A percentile compares a stretch with the other conserved stretches of the same genome.
phyloP scores from a whole-genome alignment of 1,140 invertebrate species.

The Sweltsa coloradensis region DNA sequence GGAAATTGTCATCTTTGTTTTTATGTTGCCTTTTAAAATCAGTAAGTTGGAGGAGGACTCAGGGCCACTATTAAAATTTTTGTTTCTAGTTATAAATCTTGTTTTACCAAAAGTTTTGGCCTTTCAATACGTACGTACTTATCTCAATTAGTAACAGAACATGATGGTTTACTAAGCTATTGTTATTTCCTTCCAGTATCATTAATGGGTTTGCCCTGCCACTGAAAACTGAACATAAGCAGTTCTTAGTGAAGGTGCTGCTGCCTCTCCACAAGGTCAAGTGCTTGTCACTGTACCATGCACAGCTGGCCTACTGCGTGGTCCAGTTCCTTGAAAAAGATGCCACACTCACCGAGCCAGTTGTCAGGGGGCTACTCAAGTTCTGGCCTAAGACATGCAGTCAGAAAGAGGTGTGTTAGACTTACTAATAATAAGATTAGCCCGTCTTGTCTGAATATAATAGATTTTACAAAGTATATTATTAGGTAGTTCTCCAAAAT shows the following conservation, averaged over 20 bases:
- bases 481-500: too few species aligned
- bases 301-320: constrained; percentile 98
- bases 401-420: constrained; percentile 90
- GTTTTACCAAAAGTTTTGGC: too few species aligned
- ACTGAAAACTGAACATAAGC: constrained; percentile 93
- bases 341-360: constrained; percentile 88
- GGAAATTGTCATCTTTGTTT: too few species aligned
- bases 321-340: constrained; percentile 99
- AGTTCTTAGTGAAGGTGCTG: constrained; percentile 96
- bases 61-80: too few species aligned
- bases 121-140: not conserved
- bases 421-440: too few species aligned
- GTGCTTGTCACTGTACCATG: constrained; percentile 83
- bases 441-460: too few species aligned
- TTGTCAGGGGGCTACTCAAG: constrained; percentile 90
- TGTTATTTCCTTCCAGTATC: constrained; percentile 51
- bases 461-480: too few species aligned
- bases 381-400: constrained; percentile 99
- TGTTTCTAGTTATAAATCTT: too few species aligned
- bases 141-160: not conserved
- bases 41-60: too few species aligned
- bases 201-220: constrained; percentile 98
- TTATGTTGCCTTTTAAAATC: too few species aligned
- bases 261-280: constrained; percentile 97
- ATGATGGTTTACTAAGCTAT: not conserved